Evolutionary conservation across 2,113 vertebrate genomes (phyloP).

Genomic region (Barnardius zonarius): DNA sequence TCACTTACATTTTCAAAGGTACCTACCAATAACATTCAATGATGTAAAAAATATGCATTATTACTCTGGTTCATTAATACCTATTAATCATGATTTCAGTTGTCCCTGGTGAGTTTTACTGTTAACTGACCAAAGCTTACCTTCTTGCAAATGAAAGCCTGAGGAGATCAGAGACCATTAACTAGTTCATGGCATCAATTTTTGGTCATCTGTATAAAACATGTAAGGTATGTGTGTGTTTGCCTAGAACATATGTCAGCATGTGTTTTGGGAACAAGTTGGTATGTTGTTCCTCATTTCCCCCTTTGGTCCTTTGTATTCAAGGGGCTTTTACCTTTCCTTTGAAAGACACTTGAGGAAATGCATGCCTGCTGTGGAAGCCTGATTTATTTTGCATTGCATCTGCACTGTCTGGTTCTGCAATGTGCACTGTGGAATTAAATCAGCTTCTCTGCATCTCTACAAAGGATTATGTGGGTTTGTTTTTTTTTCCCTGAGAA

Average conservation of each 20-base stretch:
- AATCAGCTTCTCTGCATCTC: conserved; percentile 18
- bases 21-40: neutral
- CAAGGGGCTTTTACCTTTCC: conserved; percentile 28
- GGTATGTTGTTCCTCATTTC: neutral
- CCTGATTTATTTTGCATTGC: conserved; percentile 39
- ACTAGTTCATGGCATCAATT: neutral
- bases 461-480: neutral
- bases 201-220: neutral
- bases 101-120: neutral
- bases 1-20: conserved; percentile 1
- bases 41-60: neutral
- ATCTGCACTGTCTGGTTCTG: neutral
- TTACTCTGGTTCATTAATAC: neutral
- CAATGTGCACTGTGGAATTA: neutral
- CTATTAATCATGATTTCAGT: neutral
- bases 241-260: neutral
- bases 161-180: neutral
- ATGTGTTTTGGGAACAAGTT: conserved; percentile 16
- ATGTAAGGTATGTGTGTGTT: neutral
- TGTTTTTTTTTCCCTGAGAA: neutral
- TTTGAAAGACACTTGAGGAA: conserved; percentile 34
- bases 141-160: neutral
- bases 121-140: neutral
- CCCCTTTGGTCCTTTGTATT: conserved; percentile 22
- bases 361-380: conserved; percentile 42